Evolutionary conservation across 2,888 invertebrate species (phyloP).

Genomic region (Sesia apiformis): DNA sequence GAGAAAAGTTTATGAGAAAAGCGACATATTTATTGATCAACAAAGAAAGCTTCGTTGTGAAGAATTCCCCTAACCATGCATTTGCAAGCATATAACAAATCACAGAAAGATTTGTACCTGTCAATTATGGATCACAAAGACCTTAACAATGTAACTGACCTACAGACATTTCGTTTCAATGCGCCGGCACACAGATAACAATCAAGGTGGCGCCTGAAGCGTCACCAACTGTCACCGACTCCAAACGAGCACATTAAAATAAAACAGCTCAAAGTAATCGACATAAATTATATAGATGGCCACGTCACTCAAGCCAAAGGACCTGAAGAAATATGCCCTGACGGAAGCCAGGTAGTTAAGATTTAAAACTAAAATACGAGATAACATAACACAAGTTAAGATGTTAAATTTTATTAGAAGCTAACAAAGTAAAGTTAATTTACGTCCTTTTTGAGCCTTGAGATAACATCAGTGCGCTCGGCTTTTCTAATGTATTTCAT

Average conservation of each 20-base stretch:
- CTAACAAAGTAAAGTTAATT: constrained; percentile 64
- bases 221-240: constrained; percentile 59
- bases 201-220: constrained; percentile 65
- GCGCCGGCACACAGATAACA: constrained; percentile 47
- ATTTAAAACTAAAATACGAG: constrained; percentile 65
- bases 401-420: constrained; percentile 66
- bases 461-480: background rate
- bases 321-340: constrained; percentile 46
- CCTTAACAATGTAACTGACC: constrained; percentile 33
- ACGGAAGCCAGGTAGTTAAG: constrained; percentile 73
- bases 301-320: constrained; percentile 61
- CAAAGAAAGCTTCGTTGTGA: no score
- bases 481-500: background rate
- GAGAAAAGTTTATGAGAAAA: no score
- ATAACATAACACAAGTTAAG: constrained; percentile 56
- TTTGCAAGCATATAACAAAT: background rate
- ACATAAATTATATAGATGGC: constrained; percentile 69
- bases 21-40: no score
- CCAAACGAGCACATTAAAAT: constrained; percentile 65
- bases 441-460: constrained; percentile 41
- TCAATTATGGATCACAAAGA: constrained; percentile 4
- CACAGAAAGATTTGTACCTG: background rate
- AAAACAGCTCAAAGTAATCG: constrained; percentile 52
- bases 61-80: no score
- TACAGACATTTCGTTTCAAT: constrained; percentile 26